Evolutionary conservation across 2,797 vertebrate genomes (phyloP).

Genomic region (Eidolon dupreanum): DNA sequence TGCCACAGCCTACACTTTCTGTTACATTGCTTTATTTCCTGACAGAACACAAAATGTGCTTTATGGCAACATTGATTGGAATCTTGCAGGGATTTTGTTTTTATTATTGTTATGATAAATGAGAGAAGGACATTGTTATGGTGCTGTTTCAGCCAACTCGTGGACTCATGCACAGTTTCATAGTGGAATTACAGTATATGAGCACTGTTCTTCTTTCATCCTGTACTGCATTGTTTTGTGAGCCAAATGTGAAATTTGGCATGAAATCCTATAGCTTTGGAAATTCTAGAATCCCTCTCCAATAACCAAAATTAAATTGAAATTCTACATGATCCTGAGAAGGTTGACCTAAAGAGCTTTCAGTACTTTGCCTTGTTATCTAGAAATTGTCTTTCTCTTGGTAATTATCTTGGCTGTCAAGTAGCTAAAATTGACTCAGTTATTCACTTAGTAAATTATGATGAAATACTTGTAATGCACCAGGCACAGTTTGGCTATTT

Average conservation of each 20-base stretch:
- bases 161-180: rapidly evolving
- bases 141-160: background rate
- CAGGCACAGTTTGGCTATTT: background rate
- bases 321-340: background rate
- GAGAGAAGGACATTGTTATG: background rate
- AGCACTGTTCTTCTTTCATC: rapidly evolving
- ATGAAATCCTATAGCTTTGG: background rate
- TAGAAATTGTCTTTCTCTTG: constrained; percentile 4
- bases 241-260: background rate
- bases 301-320: background rate
- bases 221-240: background rate
- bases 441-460: background rate
- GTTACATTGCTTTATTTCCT: background rate
- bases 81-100: background rate
- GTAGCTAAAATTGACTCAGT: background rate
- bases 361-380: background rate
- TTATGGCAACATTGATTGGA: background rate
- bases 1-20: background rate
- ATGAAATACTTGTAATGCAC: background rate
- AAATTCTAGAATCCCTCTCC: background rate
- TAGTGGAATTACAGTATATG: rapidly evolving
- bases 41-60: background rate
- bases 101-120: background rate
- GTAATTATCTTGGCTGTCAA: background rate
- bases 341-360: background rate